Base-by-base conservation (phyloP, 2,797 vertebrate species). In the Hoplostethus mediterraneus region DNA sequence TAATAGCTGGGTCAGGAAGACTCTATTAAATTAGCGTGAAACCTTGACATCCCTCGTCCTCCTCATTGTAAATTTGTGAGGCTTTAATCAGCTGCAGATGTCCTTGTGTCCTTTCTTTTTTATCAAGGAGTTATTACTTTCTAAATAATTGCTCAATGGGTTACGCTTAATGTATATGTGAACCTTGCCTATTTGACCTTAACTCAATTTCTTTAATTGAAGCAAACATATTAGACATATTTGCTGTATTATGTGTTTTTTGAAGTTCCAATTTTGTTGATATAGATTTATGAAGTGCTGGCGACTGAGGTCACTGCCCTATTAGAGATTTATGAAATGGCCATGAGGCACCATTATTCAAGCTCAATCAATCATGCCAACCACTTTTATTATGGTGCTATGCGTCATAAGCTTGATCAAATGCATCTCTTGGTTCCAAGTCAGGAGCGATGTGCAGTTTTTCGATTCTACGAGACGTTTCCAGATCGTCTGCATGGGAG, bases 311-410 rank as follows among this genome's bases (percentile, higher is more conserved):
- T 95, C 93, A 91, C 82, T 77, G 81, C 83, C 90, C 85, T 88
- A 71, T 91, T 87, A 76, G 87, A 93, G 93, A 94, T 95, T 94
- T 94, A 95, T 95, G 93, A 93, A 93, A 94, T 92, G 82, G 85
- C 90, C 84, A 83, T 74, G 85, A 92, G 84, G 87, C 82, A 71
- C 80, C 73, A 76, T 92, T 87, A 83, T 86, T 93, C 73, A 83
- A 91, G 85, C 89, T 86, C 87, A 87, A 85, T 94, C 89, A 88
- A 92, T 94, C 94, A 93, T 83, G 81, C 90, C 91, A 90, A 54
- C 80, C 76, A 72, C 81, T 89, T 93, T 87, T 91, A 82, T 89
- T 87, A 81, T 73, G 73, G 68, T 74, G 74, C 83, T 82, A 84
- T 79, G 86, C 80, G 80, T 88, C 88, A 80, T 68, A 82, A 85